phyloP scores from a whole-genome alignment of 2,797 vertebrate species.

The Lacerta viridis region DNA sequence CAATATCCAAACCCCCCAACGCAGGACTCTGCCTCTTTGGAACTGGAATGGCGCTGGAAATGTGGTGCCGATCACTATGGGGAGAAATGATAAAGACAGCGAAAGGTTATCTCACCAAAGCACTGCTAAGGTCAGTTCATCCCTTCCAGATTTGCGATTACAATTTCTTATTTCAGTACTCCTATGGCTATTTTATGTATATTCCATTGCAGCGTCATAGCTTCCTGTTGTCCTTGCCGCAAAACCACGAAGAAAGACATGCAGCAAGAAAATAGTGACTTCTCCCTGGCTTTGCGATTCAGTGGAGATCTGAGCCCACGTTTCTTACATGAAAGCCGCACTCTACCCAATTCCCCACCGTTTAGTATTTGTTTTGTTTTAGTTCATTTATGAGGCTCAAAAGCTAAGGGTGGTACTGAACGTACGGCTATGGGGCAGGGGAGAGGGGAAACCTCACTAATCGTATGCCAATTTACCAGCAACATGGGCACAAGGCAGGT shows the following conservation, averaged over 20 bases:
- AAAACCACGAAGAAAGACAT: background rate
- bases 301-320: background rate
- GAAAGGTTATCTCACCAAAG: background rate
- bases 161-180: background rate
- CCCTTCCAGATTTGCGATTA: background rate
- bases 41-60: conserved; percentile 92
- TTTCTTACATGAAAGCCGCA: background rate
- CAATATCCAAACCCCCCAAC: conserved; percentile 82
- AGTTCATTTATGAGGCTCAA: no score
- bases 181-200: background rate
- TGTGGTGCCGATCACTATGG: conserved; percentile 88
- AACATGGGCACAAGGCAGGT: no score
- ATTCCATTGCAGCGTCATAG: background rate
- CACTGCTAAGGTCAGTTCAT: background rate
- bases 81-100: conserved; percentile 60
- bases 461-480: background rate
- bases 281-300: no score
- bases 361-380: no score
- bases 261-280: background rate
- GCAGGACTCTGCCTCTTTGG: conserved; percentile 88
- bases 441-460: background rate
- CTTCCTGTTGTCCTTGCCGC: background rate
- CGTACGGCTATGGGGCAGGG: background rate
- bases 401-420: no score
- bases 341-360: background rate